Evolutionary conservation across 53 echinoderm and acorn worm species (phyloP).

Genomic region (Crossaster papposus): DNA sequence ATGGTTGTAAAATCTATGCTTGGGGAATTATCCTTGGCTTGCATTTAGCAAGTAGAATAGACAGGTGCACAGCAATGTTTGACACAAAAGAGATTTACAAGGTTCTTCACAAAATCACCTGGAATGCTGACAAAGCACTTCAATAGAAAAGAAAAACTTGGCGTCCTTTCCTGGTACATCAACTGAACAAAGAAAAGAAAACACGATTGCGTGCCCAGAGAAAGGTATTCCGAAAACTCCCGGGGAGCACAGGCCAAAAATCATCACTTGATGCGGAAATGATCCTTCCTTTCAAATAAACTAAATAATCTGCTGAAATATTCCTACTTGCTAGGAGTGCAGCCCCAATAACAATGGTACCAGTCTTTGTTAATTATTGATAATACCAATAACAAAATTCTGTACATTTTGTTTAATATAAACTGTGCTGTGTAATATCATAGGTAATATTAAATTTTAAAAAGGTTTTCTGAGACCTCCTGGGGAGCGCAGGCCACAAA

Average conservation of each 20-base stretch:
- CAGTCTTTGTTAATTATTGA: too few species aligned
- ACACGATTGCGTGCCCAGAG: slow-evolving; percentile 8
- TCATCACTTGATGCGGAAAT: background rate
- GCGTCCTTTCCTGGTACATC: slow-evolving; percentile 15
- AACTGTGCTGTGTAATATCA: too few species aligned
- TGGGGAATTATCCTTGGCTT: background rate
- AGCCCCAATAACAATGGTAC: background rate
- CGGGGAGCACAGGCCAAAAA: slow-evolving; percentile 4
- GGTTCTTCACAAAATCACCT: background rate
- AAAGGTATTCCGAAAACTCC: slow-evolving; percentile 2
- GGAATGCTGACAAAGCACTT: slow-evolving; percentile 1
- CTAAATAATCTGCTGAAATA: background rate
- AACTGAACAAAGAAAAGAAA: background rate
- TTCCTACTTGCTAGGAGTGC: background rate
- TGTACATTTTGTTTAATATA: background rate
- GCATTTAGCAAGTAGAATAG: background rate
- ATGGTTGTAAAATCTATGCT: background rate
- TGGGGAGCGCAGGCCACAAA: too few species aligned
- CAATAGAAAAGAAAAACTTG: background rate
- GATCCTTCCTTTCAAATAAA: slow-evolving; percentile 11
- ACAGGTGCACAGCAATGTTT: background rate
- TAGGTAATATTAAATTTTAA: slow-evolving; percentile 1
- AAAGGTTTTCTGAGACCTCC: too few species aligned
- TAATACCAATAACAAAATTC: background rate
- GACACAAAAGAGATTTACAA: background rate